Evolutionary conservation across 1,140 invertebrate genomes (phyloP).

Genomic region (Sycobia sp.): DNA sequence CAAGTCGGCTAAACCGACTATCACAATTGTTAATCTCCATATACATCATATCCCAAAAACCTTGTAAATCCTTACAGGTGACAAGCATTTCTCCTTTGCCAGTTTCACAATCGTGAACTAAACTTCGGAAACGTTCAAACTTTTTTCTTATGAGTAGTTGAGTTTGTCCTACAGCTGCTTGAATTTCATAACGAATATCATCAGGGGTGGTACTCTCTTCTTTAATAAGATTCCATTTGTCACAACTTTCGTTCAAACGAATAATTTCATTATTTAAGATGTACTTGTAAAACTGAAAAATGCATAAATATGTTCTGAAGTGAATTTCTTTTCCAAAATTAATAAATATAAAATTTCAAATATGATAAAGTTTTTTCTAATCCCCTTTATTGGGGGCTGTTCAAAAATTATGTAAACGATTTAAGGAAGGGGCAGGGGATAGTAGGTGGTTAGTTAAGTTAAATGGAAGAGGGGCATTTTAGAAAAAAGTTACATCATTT

Average conservation of each 20-base stretch:
- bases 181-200: slow-evolving; percentile 66
- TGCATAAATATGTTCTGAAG: too few species aligned
- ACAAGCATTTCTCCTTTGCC: slow-evolving; percentile 66
- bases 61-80: slow-evolving; percentile 70
- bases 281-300: slow-evolving; percentile 60
- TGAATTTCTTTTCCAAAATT: too few species aligned
- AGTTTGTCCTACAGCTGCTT: slow-evolving; percentile 72
- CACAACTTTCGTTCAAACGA: slow-evolving; percentile 56
- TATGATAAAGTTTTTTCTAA: background rate
- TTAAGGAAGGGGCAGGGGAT: too few species aligned
- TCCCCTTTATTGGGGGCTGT: too few species aligned
- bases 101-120: slow-evolving; percentile 70
- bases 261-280: slow-evolving; percentile 61
- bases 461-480: too few species aligned
- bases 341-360: background rate
- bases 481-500: too few species aligned
- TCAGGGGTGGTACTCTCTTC: slow-evolving; percentile 47
- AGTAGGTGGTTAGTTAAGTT: background rate
- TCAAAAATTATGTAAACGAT: too few species aligned
- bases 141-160: slow-evolving; percentile 71
- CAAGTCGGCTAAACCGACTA: slow-evolving; percentile 62
- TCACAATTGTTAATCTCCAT: slow-evolving; percentile 69
- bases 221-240: slow-evolving; percentile 56
- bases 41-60: slow-evolving; percentile 79
- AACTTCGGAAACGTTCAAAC: slow-evolving; percentile 68